Conservation (phyloP, 2,888 invertebrate species). For the Meliscaeva auricollis region DNA sequence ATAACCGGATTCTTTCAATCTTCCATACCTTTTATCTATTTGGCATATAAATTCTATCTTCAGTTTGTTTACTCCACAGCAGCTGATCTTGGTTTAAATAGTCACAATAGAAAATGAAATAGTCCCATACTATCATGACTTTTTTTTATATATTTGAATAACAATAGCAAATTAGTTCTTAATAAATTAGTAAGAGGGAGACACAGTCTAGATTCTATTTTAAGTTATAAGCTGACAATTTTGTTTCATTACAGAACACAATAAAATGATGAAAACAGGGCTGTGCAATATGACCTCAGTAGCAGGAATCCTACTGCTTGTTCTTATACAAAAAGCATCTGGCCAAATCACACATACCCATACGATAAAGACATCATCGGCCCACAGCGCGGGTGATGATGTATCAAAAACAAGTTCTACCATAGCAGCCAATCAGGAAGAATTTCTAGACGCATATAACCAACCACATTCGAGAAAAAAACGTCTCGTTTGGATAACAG, state of each 20-base stretch:
- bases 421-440: slow-evolving; percentile 75
- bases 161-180: too few relatives aligned
- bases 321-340: slow-evolving; percentile 42
- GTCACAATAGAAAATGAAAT: too few relatives aligned
- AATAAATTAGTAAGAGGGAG: too few relatives aligned
- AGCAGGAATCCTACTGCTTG: slow-evolving; percentile 42
- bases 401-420: slow-evolving; percentile 42
- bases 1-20: slow-evolving; percentile 58
- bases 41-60: not conserved
- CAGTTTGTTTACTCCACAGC: too few relatives aligned
- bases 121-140: too few relatives aligned
- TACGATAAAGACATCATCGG: slow-evolving; percentile 15
- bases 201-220: too few relatives aligned
- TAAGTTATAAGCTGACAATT: not conserved
- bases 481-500: slow-evolving; percentile 93
- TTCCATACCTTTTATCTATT: not conserved
- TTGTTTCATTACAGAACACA: slow-evolving; percentile 33
- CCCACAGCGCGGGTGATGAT: slow-evolving; percentile 3
- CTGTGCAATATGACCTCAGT: slow-evolving; percentile 67
- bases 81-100: too few relatives aligned
- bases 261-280: slow-evolving; percentile 48
- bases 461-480: slow-evolving; percentile 90
- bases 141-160: too few relatives aligned
- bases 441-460: slow-evolving; percentile 77
- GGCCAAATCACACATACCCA: slow-evolving; percentile 50